Evolutionary conservation across 1,140 invertebrate genomes (phyloP).

Genomic region (Phortica variegata): DNA sequence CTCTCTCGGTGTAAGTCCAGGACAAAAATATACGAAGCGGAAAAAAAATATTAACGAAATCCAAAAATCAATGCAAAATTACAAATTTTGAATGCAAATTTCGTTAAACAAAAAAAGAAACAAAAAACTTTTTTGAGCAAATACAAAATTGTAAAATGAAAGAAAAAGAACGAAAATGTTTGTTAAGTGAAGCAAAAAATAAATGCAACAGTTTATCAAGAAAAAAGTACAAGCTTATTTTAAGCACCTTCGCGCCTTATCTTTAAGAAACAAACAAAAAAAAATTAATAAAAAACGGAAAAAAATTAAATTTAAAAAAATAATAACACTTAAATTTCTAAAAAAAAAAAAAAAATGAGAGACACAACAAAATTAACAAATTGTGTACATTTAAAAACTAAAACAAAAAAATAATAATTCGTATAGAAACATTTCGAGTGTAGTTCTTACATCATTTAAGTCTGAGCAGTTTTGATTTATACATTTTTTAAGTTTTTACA

Average conservation of each 20-base stretch:
- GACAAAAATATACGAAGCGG: slow-evolving; percentile 28
- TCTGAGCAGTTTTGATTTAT: slow-evolving; percentile 49
- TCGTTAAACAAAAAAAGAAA: slow-evolving; percentile 24
- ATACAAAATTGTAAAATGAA: slow-evolving; percentile 27
- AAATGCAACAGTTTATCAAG: slow-evolving; percentile 61
- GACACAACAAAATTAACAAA: slow-evolving; percentile 40
- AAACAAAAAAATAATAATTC: slow-evolving; percentile 15
- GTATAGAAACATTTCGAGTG: slow-evolving; percentile 26
- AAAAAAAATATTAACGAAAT: slow-evolving; percentile 24
- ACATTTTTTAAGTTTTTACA: slow-evolving; percentile 65
- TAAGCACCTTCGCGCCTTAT: slow-evolving; percentile 73
- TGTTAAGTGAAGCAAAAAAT: slow-evolving; percentile 53
- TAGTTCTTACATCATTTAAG: slow-evolving; percentile 1
- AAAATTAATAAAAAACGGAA: slow-evolving; percentile 16
- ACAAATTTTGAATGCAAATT: slow-evolving; percentile 6
- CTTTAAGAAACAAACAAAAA: slow-evolving; percentile 61
- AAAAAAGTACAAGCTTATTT: slow-evolving; percentile 74
- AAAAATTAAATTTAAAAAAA: slow-evolving; percentile 24
- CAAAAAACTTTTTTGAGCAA: slow-evolving; percentile 29
- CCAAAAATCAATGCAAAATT: slow-evolving; percentile 21
- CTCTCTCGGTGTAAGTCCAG: slow-evolving; percentile 57
- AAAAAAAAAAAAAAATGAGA: neutral
- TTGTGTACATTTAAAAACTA: slow-evolving; percentile 23
- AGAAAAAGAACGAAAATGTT: slow-evolving; percentile 37
- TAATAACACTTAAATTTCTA: slow-evolving; percentile 33